These are phyloP conservation scores for Vanacampus margaritifer DNA, from an alignment of 2,113 vertebrate species.

Conservation along the genomic window DNA sequence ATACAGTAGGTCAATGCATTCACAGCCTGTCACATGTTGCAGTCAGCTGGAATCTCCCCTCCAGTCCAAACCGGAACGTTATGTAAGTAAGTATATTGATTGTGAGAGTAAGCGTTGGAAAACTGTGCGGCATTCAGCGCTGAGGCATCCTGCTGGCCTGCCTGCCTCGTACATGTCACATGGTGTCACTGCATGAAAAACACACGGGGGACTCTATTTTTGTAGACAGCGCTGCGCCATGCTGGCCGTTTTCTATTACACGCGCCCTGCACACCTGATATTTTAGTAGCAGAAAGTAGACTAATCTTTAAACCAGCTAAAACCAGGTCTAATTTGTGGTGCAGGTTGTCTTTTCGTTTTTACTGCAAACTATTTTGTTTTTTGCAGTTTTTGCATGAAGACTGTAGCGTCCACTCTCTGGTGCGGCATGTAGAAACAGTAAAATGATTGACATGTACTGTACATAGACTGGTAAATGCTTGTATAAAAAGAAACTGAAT, in stretches of 20 bases:
- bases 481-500: too few relatives aligned
- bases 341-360: too few relatives aligned
- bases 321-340: too few relatives aligned
- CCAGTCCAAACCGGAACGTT: conserved; percentile 67
- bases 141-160: conserved; percentile 46
- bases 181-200: conserved; percentile 37
- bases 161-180: conserved; percentile 36
- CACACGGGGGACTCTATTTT: conserved; percentile 5
- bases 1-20: conserved; percentile 71
- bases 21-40: conserved; percentile 71
- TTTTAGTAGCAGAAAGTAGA: too few relatives aligned
- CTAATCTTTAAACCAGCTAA: too few relatives aligned
- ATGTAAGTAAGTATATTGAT: conserved; percentile 75
- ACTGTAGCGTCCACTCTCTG: too few relatives aligned
- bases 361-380: neutral
- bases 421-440: too few relatives aligned
- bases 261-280: too few relatives aligned
- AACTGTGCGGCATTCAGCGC: conserved; percentile 29
- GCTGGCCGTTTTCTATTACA: too few relatives aligned
- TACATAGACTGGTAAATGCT: neutral
- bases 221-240: too few relatives aligned
- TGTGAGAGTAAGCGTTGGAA: conserved; percentile 42
- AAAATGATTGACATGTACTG: too few relatives aligned
- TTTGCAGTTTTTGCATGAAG: neutral
- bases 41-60: conserved; percentile 72